Conservation (phyloP, 2,113 vertebrate genomes). For the Talpa occidentalis region DNA sequence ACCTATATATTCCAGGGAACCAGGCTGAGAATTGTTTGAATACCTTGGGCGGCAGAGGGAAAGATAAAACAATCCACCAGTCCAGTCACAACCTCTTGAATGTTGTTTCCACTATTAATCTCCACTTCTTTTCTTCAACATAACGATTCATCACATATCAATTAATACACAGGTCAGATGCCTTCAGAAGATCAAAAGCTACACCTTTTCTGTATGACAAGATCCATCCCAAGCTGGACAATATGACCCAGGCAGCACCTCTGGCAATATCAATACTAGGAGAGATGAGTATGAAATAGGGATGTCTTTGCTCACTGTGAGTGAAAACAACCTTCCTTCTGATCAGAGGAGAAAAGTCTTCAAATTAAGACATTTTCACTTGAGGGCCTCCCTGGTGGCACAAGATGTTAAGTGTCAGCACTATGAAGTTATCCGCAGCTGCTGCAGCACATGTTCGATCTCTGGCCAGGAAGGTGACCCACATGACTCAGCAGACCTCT, state of each 20-base stretch:
- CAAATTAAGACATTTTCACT: conserved; percentile 21
- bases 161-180: rapidly evolving
- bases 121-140: not conserved
- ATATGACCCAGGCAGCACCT: not conserved
- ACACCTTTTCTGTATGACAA: not conserved
- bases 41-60: not conserved
- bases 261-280: not conserved
- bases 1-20: not conserved
- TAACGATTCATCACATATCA: not conserved
- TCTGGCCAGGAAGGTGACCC: no score
- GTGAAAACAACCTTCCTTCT: not conserved
- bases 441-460: no score
- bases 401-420: no score
- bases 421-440: no score
- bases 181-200: not conserved
- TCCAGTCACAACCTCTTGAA: not conserved
- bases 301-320: not conserved
- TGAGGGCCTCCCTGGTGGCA: no score
- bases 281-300: not conserved
- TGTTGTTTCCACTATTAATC: no score
- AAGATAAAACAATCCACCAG: not conserved
- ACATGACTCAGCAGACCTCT: no score
- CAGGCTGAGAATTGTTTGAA: not conserved
- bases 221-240: not conserved
- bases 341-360: not conserved